Conservation (phyloP, 2,797 vertebrate species). For the Ispidina picta region DNA sequence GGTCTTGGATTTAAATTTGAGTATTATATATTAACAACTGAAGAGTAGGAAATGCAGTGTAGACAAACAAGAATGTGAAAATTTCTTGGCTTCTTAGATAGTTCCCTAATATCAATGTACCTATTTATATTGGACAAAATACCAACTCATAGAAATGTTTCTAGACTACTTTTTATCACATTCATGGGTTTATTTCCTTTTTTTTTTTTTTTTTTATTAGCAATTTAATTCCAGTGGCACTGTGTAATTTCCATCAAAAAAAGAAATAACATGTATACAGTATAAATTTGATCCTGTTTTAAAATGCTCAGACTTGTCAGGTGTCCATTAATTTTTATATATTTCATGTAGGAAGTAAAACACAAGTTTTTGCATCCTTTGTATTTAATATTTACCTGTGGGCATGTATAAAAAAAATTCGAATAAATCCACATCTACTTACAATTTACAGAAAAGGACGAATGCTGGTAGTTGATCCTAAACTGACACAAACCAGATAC, state of each 20-base stretch:
- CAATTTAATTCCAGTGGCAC: constrained; percentile 20
- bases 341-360: constrained; percentile 49
- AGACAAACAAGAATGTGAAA: not conserved
- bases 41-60: not conserved
- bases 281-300: constrained; percentile 44
- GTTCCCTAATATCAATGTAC: not conserved
- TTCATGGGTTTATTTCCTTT: not conserved
- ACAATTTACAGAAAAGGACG: constrained; percentile 76
- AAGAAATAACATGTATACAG: constrained; percentile 40
- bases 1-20: not conserved
- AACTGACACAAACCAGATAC: constrained; percentile 82
- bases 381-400: constrained; percentile 79
- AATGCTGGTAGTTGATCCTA: constrained; percentile 76
- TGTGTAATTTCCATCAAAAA: constrained; percentile 59
- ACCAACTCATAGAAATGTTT: not conserved
- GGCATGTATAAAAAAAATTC: constrained; percentile 74
- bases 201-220: not conserved
- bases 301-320: constrained; percentile 30
- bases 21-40: not conserved
- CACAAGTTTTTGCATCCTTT: constrained; percentile 58
- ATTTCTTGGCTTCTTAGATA: not conserved
- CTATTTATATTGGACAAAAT: not conserved
- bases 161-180: not conserved
- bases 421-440: constrained; percentile 74
- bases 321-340: constrained; percentile 53